Evolutionary conservation across 2,113 vertebrate genomes (phyloP), one percentile per base, ranked within the genome.

Genomic region (Ceuthmochares aereus): DNA sequence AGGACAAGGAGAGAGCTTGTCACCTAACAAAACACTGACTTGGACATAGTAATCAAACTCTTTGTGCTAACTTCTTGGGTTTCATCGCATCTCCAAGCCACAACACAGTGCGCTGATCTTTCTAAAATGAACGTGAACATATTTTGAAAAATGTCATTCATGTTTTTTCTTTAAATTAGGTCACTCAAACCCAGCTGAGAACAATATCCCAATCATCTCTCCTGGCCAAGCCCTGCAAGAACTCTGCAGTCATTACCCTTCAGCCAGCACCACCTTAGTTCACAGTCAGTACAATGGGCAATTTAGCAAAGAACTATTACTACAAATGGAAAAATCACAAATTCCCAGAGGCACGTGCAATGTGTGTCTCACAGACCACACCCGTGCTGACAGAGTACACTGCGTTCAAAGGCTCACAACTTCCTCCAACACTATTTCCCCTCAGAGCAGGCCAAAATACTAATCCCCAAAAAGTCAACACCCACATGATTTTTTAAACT

Each of bases 401-500:
- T 30, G 42, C 0, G 42, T 90, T 93, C 94, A 94, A 92, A 90
- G 92, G 55, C 67, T 92, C 66, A 14, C 58, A 34, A 4, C 75
- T 91, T 95, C 89, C 70, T 62, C 64, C 74, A 80, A 63, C 75
- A 74, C 51, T 42, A 49, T 22, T 93, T 86, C 82, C 55, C 40
- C 47, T 74, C 75, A 70, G 12, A 85, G 20, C 32, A 18, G 0
- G 32, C 92, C 90, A 93, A 74, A 96, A 85, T 8, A 43, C 14
- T 73, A n/a, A 79, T 63, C 72, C n/a, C 63, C 21, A 34, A 77
- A 91, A 63, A 66, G 75, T 34, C 91, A 93, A 87, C 90, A 49
- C 82, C 85, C 93, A 88, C 34, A 8, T 55, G 55, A 96, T 91
- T 74, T 94, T 96, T 86, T 88, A 86, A 94, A 95, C 68, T 64